These are phyloP conservation scores for Trididemnum nubilum DNA, from an alignment of 23 tunicate species.

Conservation along the genomic window DNA sequence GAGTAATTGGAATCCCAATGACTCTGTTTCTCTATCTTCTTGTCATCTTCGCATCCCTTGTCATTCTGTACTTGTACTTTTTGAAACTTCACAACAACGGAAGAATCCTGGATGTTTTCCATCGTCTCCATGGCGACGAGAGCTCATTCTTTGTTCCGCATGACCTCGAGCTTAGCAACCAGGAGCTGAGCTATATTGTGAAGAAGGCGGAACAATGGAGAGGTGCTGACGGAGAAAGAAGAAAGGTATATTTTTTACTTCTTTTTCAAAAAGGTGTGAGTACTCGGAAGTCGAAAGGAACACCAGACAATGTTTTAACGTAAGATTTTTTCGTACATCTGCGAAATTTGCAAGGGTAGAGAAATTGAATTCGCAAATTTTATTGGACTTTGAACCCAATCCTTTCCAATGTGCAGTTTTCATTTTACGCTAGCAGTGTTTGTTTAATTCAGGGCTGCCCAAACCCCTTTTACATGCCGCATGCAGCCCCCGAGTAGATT, in stretches of 20 bases:
- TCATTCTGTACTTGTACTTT: slow-evolving; percentile 86
- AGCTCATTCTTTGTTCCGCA: slow-evolving; percentile 73
- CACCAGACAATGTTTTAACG: neutral
- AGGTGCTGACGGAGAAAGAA: slow-evolving; percentile 89
- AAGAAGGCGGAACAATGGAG: slow-evolving; percentile 94
- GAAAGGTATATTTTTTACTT: slow-evolving; percentile 74
- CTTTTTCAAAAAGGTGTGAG: too few species aligned
- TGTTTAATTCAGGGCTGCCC: too few species aligned
- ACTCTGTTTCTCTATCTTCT: slow-evolving; percentile 80
- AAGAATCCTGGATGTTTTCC: slow-evolving; percentile 84
- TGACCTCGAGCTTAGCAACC: slow-evolving; percentile 90
- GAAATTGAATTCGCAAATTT: too few species aligned
- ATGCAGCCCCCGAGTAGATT: too few species aligned
- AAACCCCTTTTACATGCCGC: too few species aligned
- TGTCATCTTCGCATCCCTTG: slow-evolving; percentile 70
- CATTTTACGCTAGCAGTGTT: too few species aligned
- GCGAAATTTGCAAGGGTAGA: neutral
- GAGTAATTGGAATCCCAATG: slow-evolving; percentile 92
- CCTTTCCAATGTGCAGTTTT: too few species aligned
- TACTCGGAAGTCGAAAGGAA: neutral
- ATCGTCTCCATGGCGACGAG: slow-evolving; percentile 84
- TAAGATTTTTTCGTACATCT: neutral
- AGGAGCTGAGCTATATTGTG: slow-evolving; percentile 80
- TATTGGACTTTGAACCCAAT: too few species aligned
- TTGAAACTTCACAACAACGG: slow-evolving; percentile 96